Conservation (phyloP, 2,797 vertebrate species). For the Sarcoramphus papa region DNA sequence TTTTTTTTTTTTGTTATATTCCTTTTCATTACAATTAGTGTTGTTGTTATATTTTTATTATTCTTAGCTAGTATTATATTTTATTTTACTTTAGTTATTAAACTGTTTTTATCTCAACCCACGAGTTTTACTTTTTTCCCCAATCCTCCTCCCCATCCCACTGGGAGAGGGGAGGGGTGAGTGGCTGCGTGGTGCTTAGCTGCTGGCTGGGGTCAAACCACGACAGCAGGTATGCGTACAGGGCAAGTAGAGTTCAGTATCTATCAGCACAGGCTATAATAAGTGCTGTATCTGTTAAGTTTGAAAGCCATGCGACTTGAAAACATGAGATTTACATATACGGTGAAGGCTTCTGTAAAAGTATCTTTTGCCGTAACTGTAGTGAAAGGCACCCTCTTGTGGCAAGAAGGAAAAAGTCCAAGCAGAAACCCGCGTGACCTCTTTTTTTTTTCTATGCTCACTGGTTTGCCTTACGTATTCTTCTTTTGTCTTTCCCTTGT, state of each 20-base stretch:
- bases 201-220: too few species aligned
- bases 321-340: background rate
- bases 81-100: too few species aligned
- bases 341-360: background rate
- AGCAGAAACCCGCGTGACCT: background rate
- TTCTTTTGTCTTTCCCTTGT: background rate
- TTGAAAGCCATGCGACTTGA: background rate
- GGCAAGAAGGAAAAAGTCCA: constrained; percentile 18
- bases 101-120: too few species aligned
- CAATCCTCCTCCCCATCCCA: too few species aligned
- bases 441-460: background rate
- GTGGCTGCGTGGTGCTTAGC: too few species aligned
- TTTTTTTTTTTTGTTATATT: too few species aligned
- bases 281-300: background rate
- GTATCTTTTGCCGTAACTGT: background rate
- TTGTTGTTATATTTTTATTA: too few species aligned
- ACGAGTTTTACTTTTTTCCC: too few species aligned
- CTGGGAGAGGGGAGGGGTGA: too few species aligned
- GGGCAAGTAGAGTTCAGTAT: background rate
- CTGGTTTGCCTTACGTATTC: background rate
- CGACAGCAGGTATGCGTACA: background rate
- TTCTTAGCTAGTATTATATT: too few species aligned
- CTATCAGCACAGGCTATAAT: background rate
- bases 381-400: constrained; percentile 61
- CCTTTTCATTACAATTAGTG: too few species aligned